Percentiles rank a stretch among this genome's conserved stretches.
Conservation (phyloP, 2,797 vertebrate genomes). For the Apogon hyalosoma region DNA sequence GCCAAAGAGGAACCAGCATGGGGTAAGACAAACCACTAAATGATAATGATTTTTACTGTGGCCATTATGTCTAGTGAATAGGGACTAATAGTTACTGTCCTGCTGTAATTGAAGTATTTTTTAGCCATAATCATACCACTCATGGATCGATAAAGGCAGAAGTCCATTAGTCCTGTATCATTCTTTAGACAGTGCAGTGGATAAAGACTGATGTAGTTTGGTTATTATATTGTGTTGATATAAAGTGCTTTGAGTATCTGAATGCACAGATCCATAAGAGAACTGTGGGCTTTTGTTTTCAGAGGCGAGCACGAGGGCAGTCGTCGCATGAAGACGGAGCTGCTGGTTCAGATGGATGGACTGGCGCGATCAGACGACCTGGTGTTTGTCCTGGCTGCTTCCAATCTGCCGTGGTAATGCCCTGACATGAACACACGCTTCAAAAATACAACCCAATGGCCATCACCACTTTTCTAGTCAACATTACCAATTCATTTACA, state of each 20-base stretch:
- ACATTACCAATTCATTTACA: not conserved
- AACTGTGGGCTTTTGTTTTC: constrained; percentile 28
- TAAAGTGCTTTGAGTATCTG: not conserved
- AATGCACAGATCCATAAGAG: not conserved
- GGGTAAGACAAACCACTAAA: constrained; percentile 82
- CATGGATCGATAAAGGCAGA: not conserved
- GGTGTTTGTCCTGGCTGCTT: constrained; percentile 96
- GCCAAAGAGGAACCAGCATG: constrained; percentile 88
- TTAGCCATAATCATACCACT: not conserved
- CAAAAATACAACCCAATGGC: not conserved
- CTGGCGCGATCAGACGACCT: constrained; percentile 92
- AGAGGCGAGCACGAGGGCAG: constrained; percentile 95
- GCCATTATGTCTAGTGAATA: too few relatives aligned
- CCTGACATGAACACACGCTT: constrained; percentile 10
- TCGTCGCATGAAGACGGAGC: constrained; percentile 94
- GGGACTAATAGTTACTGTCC: too few relatives aligned
- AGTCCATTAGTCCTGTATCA: too few relatives aligned
- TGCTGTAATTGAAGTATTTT: not conserved
- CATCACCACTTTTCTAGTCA: not conserved
- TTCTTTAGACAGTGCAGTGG: not conserved
- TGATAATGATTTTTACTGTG: not conserved
- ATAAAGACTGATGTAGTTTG: not conserved
- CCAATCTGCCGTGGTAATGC: constrained; percentile 94
- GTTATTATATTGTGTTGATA: not conserved
- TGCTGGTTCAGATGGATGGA: constrained; percentile 98